Conservation (phyloP, 2,113 vertebrate genomes). For the Octodon degus region DNA sequence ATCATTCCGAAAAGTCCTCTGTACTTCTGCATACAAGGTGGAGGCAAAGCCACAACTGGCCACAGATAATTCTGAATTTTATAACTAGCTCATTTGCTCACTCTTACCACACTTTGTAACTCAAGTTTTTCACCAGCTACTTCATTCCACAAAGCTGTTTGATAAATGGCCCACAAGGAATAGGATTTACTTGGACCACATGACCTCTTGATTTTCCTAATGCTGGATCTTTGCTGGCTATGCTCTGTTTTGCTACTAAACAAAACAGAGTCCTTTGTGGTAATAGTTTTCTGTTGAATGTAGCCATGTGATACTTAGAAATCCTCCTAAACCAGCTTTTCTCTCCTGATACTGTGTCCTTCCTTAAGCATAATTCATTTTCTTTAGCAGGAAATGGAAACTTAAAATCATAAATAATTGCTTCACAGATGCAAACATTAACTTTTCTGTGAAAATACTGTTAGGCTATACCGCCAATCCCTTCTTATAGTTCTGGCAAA, state of each 20-base stretch:
- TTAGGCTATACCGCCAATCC: neutral
- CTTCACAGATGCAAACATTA: conserved; percentile 44
- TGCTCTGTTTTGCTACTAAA: neutral
- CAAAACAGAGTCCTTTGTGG: neutral
- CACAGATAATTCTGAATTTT: neutral
- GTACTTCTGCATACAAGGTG: neutral
- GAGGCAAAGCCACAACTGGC: neutral
- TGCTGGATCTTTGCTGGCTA: conserved; percentile 42
- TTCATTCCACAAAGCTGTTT: neutral
- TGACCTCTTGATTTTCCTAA: neutral
- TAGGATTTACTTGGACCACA: neutral
- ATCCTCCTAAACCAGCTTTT: neutral
- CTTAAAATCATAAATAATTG: conserved; percentile 39
- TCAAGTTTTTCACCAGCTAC: neutral
- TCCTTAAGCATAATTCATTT: conserved; percentile 23
- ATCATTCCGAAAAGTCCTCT: conserved; percentile 24
- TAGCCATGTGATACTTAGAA: neutral
- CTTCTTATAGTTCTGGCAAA: conserved; percentile 4
- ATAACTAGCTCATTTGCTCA: neutral
- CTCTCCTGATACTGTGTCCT: neutral
- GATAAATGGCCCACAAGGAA: neutral
- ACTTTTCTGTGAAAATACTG: conserved; percentile 21
- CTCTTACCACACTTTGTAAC: neutral
- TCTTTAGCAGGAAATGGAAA: conserved; percentile 27
- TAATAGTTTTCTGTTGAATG: conserved; percentile 12